Percentiles rank a stretch among this genome's conserved stretches.
Conservation (phyloP, 1,140 invertebrate species). For the Drosophila ogumai region DNA sequence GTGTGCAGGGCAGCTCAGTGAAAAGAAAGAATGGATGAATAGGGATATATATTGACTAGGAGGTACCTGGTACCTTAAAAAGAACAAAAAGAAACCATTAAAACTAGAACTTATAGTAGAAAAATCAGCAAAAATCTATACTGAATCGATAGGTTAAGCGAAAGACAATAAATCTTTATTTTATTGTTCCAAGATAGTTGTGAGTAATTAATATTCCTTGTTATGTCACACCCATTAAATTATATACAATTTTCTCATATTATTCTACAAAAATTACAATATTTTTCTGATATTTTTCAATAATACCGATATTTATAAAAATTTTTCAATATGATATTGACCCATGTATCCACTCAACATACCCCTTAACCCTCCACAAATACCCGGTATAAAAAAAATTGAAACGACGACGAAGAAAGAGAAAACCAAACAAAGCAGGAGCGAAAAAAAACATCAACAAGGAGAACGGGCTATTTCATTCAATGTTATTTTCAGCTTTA, state of each 20-base stretch:
- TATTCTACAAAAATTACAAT: too few species aligned
- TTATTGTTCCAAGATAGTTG: too few species aligned
- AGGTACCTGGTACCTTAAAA: background rate
- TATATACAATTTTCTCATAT: too few species aligned
- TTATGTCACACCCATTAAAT: too few species aligned
- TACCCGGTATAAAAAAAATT: constrained; percentile 4
- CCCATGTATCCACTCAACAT: background rate
- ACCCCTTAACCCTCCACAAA: background rate
- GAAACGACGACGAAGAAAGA: constrained; percentile 31
- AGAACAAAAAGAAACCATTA: background rate
- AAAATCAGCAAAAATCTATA: background rate
- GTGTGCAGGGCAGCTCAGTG: constrained; percentile 54
- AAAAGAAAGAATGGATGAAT: constrained; percentile 17
- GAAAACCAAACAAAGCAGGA: constrained; percentile 44
- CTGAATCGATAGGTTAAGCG: background rate
- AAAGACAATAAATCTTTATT: background rate
- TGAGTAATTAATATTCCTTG: too few species aligned
- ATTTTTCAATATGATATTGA: too few species aligned
- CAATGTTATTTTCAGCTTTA: constrained; percentile 78
- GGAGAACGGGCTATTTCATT: constrained; percentile 71
- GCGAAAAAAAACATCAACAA: constrained; percentile 55
- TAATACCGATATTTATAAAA: too few species aligned
- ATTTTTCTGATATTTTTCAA: too few species aligned
- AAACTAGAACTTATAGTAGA: background rate
- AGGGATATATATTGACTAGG: background rate